Conservation (phyloP, 2,888 invertebrate genomes). For the Busseola fusca region DNA sequence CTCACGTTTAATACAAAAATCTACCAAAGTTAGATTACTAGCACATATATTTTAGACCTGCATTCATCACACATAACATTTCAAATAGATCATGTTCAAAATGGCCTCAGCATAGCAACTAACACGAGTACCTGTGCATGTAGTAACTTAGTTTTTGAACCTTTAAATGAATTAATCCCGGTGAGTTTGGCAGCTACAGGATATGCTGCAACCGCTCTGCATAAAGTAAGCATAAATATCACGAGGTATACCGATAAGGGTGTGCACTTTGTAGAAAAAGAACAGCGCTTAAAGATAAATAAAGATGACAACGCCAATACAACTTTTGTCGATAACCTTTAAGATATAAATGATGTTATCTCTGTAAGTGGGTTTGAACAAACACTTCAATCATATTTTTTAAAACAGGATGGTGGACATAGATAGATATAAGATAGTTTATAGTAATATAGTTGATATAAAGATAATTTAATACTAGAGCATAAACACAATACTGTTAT, state of each 20-base stretch:
- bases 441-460: no score
- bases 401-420: no score
- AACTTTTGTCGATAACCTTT: background rate
- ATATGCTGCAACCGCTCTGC: slow-evolving; percentile 75
- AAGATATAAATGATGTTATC: no score
- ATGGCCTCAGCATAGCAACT: slow-evolving; percentile 10
- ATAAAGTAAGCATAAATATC: slow-evolving; percentile 83
- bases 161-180: slow-evolving; percentile 79
- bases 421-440: no score
- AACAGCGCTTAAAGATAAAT: slow-evolving; percentile 9
- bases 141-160: slow-evolving; percentile 73
- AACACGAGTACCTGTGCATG: slow-evolving; percentile 14
- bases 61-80: background rate
- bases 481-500: background rate
- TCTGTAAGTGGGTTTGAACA: no score
- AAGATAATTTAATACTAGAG: background rate
- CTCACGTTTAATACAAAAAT: no score
- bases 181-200: slow-evolving; percentile 72
- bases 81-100: background rate
- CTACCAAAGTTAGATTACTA: background rate
- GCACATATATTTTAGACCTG: background rate
- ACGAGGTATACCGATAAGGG: slow-evolving; percentile 72
- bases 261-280: slow-evolving; percentile 53
- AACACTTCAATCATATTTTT: no score
- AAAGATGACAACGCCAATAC: background rate